Evolutionary conservation across 35 echinoderm and acorn worm genomes (phyloP).

Genomic region (Heliocidaris erythrogramma): DNA sequence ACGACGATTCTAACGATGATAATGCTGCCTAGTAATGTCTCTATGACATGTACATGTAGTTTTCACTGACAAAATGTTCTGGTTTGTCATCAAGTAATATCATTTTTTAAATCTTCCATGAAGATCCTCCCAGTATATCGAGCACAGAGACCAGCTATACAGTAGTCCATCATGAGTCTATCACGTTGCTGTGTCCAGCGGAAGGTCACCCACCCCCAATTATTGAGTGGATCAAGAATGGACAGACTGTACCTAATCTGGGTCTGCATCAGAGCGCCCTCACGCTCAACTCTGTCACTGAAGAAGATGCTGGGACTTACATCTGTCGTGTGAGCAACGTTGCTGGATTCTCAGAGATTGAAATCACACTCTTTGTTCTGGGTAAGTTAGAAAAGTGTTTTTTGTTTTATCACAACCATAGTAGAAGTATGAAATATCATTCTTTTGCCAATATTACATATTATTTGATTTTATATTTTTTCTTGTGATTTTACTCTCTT

Average conservation of each 20-base stretch:
- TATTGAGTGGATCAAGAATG: slow-evolving; percentile 82
- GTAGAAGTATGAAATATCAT: too few species aligned
- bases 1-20: background rate
- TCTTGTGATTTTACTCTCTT: too few species aligned
- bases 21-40: too few species aligned
- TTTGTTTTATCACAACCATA: too few species aligned
- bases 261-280: slow-evolving; percentile 65
- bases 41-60: too few species aligned
- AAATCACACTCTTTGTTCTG: slow-evolving; percentile 67
- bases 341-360: slow-evolving; percentile 64
- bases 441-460: too few species aligned
- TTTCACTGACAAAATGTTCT: too few species aligned
- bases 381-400: slow-evolving; percentile 59
- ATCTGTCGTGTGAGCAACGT: slow-evolving; percentile 74
- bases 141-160: slow-evolving; percentile 53
- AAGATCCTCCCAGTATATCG: slow-evolving; percentile 76
- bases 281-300: slow-evolving; percentile 51
- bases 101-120: background rate
- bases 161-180: slow-evolving; percentile 56
- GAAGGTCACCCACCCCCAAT: slow-evolving; percentile 68
- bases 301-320: slow-evolving; percentile 74
- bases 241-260: slow-evolving; percentile 58
- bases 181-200: slow-evolving; percentile 71
- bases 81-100: background rate
- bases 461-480: too few species aligned